Conservation (phyloP, 2,113 vertebrate genomes). For the Neolamprologus fasciatus region DNA sequence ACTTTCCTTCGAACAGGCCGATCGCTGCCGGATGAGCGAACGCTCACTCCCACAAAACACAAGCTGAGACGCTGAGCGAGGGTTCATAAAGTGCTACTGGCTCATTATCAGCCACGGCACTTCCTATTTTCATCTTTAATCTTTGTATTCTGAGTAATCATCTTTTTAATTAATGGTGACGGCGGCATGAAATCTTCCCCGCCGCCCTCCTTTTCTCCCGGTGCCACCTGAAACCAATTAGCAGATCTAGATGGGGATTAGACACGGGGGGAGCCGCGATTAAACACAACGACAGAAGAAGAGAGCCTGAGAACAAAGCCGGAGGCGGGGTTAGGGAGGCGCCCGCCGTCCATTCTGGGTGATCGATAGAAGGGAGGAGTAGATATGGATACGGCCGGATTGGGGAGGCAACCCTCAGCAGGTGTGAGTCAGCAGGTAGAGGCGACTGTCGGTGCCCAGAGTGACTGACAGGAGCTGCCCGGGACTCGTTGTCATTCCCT, state of each 20-base stretch:
- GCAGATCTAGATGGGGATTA: constrained; percentile 39
- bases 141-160: constrained; percentile 45
- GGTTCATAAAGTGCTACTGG: constrained; percentile 3
- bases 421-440: background rate
- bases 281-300: background rate
- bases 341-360: background rate
- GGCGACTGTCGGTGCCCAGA: background rate
- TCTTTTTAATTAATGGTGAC: constrained; percentile 56
- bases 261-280: background rate
- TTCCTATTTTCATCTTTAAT: constrained; percentile 47
- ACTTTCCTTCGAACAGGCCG: background rate
- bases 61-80: background rate
- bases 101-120: constrained; percentile 2
- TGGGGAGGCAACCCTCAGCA: background rate
- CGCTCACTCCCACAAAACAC: background rate
- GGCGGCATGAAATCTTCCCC: constrained; percentile 29
- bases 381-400: background rate
- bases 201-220: background rate
- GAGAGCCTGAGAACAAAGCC: background rate
- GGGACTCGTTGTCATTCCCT: background rate
- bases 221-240: constrained; percentile 53
- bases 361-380: background rate
- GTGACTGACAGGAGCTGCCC: constrained; percentile 15
- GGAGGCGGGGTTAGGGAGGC: background rate
- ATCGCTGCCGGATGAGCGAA: background rate